These are phyloP conservation scores for Ecliptopera silaceata DNA, from an alignment of 2,888 invertebrate species.

Conservation along the genomic window DNA sequence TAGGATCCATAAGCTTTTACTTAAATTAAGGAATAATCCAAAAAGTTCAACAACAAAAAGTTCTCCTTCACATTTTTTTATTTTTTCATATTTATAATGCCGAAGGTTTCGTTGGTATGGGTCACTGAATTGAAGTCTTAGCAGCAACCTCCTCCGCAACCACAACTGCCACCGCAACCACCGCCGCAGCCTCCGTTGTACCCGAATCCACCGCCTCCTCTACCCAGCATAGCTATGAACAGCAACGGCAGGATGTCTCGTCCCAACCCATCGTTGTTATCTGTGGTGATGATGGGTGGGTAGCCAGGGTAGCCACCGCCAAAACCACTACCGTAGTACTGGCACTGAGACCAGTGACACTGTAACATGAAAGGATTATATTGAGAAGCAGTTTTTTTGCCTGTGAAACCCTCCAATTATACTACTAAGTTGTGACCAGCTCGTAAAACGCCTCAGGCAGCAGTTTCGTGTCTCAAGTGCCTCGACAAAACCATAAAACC, in stretches of 20 bases:
- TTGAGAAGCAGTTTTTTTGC: neutral
- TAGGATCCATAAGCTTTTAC: too few species aligned
- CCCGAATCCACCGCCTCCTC: constrained; percentile 30
- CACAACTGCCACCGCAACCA: constrained; percentile 36
- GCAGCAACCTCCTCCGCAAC: constrained; percentile 35
- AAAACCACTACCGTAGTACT: constrained; percentile 21
- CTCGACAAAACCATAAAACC: too few species aligned
- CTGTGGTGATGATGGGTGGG: constrained; percentile 25
- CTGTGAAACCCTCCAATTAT: too few species aligned
- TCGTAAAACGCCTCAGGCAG: too few species aligned
- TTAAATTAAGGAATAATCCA: too few species aligned
- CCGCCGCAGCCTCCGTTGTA: constrained; percentile 29
- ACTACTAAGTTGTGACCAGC: too few species aligned
- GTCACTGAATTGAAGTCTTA: neutral
- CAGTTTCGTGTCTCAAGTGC: too few species aligned
- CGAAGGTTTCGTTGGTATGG: neutral
- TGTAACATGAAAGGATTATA: constrained; percentile 6
- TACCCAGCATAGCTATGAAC: constrained; percentile 27
- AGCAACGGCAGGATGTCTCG: constrained; percentile 29
- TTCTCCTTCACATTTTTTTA: constrained; percentile 5
- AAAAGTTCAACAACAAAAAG: neutral
- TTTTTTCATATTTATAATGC: constrained; percentile 1
- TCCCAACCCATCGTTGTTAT: constrained; percentile 18
- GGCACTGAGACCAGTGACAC: constrained; percentile 30
- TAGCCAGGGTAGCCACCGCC: constrained; percentile 31